Evolutionary conservation across 2,113 vertebrate genomes (phyloP), one percentile per base, ranked within the genome.

Genomic region (Candoia aspera): DNA sequence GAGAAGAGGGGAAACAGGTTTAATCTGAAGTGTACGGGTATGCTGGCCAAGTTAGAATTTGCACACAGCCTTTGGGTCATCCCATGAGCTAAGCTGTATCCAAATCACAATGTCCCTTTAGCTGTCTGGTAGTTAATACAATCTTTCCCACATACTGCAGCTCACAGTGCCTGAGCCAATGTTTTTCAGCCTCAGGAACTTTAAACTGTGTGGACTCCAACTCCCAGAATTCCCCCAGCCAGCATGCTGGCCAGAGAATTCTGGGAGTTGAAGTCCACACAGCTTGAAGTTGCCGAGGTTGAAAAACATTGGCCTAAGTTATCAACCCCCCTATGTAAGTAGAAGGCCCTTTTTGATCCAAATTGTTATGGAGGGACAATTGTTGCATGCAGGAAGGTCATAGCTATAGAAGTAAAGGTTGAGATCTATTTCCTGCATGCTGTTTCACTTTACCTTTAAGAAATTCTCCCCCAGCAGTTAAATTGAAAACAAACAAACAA

Each of bases 41-140:
- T 79, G 68, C 15, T 79, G 68, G 15, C 64, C 15, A 17, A 15
- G n/a, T 33, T 73, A 73, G n/a, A 73, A 73, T 33, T 17, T 37
- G n/a, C 15, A 19, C 17, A 19, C n/a, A 37, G 15, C 0, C n/a
- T n/a, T 3, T 73, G n/a, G n/a, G 2, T 73, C 0, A 0, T 15
- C n/a, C n/a, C 68, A 79, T 37, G n/a, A 79, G 68, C n/a, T 79
- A 8, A 42, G 42, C 42, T 42, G 42, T 79, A 8, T 64, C 62
- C 37, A n/a, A 79, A 33, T 19, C n/a, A 79, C 42, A 79, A 79
- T 37, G n/a, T 37, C 37, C 15, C n/a, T 79, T 79, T 37, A 79
- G 68, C 15, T 79, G 68, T 15, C n/a, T 79, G 6, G 68, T n/a
- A 68, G 62, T 79, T 79, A 79, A 79, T 33, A 79, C n/a, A 19